Evolutionary conservation across 2,797 vertebrate genomes (phyloP).

Genomic region (Protonibea diacanthus): DNA sequence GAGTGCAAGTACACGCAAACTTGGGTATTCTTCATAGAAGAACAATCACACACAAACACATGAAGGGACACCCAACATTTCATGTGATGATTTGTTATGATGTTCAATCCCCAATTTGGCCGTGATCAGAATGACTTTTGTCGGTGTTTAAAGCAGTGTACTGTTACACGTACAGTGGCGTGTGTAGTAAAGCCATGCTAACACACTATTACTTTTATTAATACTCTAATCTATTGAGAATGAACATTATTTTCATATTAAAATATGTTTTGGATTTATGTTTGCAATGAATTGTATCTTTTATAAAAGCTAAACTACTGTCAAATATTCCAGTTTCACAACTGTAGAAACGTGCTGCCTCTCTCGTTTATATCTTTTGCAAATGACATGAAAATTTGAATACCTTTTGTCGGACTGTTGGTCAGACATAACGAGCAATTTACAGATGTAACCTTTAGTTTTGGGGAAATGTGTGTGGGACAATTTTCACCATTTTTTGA

Average conservation of each 20-base stretch:
- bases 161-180: constrained; percentile 18
- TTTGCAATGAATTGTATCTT: no score
- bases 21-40: constrained; percentile 4
- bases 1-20: constrained; percentile 20
- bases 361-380: background rate
- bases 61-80: constrained; percentile 5
- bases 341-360: background rate
- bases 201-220: background rate
- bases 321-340: background rate
- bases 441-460: background rate
- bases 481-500: background rate
- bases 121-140: constrained; percentile 47
- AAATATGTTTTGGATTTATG: background rate
- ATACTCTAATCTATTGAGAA: background rate
- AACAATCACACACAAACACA: constrained; percentile 6
- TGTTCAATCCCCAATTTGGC: constrained; percentile 8
- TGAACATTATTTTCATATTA: background rate
- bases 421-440: background rate
- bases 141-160: constrained; percentile 34
- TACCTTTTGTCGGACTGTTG: no score
- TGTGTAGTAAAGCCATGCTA: constrained; percentile 18
- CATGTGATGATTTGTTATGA: constrained; percentile 15
- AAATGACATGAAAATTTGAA: background rate
- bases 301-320: no score
- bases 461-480: background rate